These are phyloP conservation scores for Apus apus DNA, from an alignment of 2,113 vertebrate genomes.

Conservation along the genomic window DNA sequence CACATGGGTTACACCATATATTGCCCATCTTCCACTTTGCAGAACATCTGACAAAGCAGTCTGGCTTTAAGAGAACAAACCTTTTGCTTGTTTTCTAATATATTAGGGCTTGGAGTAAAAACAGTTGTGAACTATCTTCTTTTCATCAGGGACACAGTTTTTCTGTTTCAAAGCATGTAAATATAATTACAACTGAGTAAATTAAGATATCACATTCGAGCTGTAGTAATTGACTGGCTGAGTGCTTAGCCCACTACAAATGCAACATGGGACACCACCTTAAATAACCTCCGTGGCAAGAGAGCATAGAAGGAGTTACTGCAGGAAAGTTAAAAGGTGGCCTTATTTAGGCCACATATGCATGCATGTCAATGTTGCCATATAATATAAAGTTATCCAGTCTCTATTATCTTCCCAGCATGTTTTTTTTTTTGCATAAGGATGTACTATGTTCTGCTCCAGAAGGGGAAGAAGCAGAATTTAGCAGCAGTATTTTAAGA, in stretches of 20 bases:
- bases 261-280: accelerated
- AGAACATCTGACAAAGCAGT: not conserved
- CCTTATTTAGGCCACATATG: not conserved
- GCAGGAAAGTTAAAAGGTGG: not conserved
- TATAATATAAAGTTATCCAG: not conserved
- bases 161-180: not conserved
- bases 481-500: constrained; percentile 36
- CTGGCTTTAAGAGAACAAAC: not conserved
- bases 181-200: not conserved
- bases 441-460: not conserved
- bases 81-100: not conserved
- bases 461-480: not conserved
- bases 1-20: not conserved
- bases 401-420: not conserved
- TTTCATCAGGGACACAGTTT: not conserved
- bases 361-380: not conserved
- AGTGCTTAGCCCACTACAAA: not conserved
- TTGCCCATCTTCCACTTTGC: not conserved
- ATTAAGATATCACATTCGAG: not conserved
- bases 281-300: not conserved
- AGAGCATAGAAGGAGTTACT: not conserved
- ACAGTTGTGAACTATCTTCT: not conserved
- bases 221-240: not conserved
- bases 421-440: not conserved
- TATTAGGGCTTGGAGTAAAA: not conserved